Conservation (phyloP, 2,797 vertebrate genomes). For the Mycteria americana region DNA sequence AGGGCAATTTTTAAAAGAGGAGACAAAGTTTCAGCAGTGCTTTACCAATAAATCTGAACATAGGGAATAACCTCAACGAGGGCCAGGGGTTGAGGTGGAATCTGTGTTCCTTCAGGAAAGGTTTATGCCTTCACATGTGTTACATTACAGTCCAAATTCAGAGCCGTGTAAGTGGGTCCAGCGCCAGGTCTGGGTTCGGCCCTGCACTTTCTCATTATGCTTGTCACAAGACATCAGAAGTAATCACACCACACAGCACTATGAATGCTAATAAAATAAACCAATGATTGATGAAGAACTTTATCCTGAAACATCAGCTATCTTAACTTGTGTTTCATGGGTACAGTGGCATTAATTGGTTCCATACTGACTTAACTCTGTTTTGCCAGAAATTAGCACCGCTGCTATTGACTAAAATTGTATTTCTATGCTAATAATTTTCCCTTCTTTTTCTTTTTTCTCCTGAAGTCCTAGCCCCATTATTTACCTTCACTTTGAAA, state of each 20-base stretch:
- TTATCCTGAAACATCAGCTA: conserved; percentile 46
- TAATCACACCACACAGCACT: conserved; percentile 47
- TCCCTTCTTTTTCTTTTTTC: neutral
- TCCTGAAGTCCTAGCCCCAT: neutral
- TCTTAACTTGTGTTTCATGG: conserved; percentile 38
- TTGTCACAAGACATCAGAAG: conserved; percentile 35
- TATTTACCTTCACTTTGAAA: neutral
- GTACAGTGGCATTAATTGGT: conserved; percentile 38
- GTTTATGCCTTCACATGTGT: conserved; percentile 26
- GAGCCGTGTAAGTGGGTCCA: neutral
- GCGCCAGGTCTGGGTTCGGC: neutral
- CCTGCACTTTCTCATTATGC: conserved; percentile 27
- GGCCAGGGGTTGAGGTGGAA: neutral
- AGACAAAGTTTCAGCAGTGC: conserved; percentile 6
- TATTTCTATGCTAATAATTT: neutral
- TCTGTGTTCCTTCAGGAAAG: conserved; percentile 24
- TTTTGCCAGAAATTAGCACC: conserved; percentile 39
- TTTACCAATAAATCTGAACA: conserved; percentile 26
- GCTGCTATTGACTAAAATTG: neutral
- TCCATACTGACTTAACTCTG: conserved; percentile 32
- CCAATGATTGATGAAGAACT: conserved; percentile 55
- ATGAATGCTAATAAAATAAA: conserved; percentile 60
- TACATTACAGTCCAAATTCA: conserved; percentile 23
- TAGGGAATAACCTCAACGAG: neutral
- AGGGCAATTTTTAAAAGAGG: conserved; percentile 38